A percentile compares a stretch with the other conserved stretches of the same genome.
Conservation (phyloP, 1,140 invertebrate species). For the Brachionus rotundiformis region DNA sequence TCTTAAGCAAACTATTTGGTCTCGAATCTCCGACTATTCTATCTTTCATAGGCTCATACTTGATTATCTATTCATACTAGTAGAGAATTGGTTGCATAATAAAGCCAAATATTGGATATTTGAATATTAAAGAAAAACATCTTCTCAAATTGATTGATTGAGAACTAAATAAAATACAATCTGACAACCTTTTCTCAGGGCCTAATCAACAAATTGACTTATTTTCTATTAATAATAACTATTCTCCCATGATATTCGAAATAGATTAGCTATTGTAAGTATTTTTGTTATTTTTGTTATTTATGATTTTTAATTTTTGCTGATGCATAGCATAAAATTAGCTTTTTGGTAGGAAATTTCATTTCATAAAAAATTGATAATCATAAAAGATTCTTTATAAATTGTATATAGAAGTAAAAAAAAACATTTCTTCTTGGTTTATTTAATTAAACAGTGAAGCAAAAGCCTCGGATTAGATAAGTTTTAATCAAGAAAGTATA, state of each 20-base stretch:
- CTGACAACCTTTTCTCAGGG: neutral
- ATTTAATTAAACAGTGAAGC: too few relatives aligned
- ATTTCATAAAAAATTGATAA: too few relatives aligned
- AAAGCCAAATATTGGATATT: neutral
- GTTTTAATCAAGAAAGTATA: too few relatives aligned
- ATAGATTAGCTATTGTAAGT: neutral
- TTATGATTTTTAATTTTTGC: neutral
- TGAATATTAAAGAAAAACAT: neutral
- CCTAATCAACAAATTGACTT: neutral
- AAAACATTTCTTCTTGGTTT: too few relatives aligned
- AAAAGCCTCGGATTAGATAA: too few relatives aligned
- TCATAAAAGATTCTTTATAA: too few relatives aligned
- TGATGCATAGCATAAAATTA: neutral
- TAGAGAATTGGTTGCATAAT: neutral
- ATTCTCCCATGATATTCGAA: neutral
- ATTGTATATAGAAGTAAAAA: too few relatives aligned
- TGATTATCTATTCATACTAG: neutral
- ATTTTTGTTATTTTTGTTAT: neutral
- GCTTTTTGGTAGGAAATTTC: neutral
- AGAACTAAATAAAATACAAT: constrained; percentile 16
- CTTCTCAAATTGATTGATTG: neutral
- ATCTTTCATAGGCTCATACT: neutral
- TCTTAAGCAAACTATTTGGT: neutral
- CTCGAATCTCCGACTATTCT: neutral
- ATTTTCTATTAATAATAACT: neutral